Evolutionary conservation across 2,113 vertebrate species (phyloP), one percentile per base, ranked within the genome.

Genomic region (Bufo bufo): DNA sequence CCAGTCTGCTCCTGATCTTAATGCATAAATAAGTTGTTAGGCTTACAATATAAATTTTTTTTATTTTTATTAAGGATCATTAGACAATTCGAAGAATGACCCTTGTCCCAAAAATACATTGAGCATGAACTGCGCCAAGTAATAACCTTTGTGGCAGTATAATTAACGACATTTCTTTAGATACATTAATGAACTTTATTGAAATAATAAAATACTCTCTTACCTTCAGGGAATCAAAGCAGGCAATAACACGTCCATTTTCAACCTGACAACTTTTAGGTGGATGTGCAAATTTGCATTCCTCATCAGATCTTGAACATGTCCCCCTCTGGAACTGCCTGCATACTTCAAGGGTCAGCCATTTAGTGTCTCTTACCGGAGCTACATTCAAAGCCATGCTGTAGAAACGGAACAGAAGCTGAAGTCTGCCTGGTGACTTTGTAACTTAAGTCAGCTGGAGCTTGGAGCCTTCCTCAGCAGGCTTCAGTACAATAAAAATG

Each of bases 201-300:
- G 4, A n/a, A 78, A 78, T 3, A 4, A 86, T 58, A 1, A 13
- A 33, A 45, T 47, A 79, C 66, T 52, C 63, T 78, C 97, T 97
- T 97, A 99, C 98, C 97, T 99, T 99, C 86, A 99, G 92, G 78
- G 98, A 99, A 94, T 99, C 97, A 92, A 99, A 99, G 95, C 98
- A 99, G 94, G 97, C 97, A 87, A 99, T 98, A 88, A 99, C 97
- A 94, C 97, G 95, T 92, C 98, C 98, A 85, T 98, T 99, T 94
- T 99, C 97, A 87, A 99, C 96, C 95, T 98, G 97, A 95, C 97
- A 99, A 92, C 98, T 99, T 95, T 99, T 99, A 10, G 98, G 97
- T 77, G 98, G 98, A 91, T 99, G 98, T 95, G 98, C 98, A 94
- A 99, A 99, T 95, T 98, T 99, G 96, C 98, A 99, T 95, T 99